These are phyloP conservation scores for Diloba caeruleocephala DNA, from an alignment of 2,888 invertebrate genomes.

Conservation along the genomic window DNA sequence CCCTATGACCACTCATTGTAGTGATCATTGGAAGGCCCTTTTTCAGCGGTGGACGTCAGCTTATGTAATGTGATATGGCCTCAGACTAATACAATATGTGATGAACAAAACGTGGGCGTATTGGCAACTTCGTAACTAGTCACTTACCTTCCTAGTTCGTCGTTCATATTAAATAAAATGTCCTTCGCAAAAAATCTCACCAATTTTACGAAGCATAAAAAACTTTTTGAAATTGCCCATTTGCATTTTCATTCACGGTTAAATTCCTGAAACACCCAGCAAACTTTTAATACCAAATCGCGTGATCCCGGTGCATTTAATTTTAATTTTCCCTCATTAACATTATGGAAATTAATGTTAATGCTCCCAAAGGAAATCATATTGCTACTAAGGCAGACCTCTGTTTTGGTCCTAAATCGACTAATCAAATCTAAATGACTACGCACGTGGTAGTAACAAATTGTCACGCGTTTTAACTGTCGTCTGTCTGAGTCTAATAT, in stretches of 20 bases:
- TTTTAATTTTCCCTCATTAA: slow-evolving; percentile 32
- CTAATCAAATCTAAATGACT: too few species aligned
- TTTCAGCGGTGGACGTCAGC: too few species aligned
- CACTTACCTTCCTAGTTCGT: too few species aligned
- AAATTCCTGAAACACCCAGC: slow-evolving; percentile 11
- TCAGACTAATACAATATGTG: too few species aligned
- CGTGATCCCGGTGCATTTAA: slow-evolving; percentile 42
- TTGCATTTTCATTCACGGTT: slow-evolving; percentile 18
- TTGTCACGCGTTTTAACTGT: background rate
- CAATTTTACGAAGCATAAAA: slow-evolving; percentile 13
- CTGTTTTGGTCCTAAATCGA: slow-evolving; percentile 2
- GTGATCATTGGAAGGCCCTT: too few species aligned
- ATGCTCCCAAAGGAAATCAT: slow-evolving; percentile 11
- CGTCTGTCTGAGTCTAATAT: slow-evolving; percentile 16
- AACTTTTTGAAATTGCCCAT: slow-evolving; percentile 23
- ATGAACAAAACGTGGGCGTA: too few species aligned
- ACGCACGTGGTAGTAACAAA: background rate
- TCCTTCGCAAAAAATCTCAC: slow-evolving; percentile 6
- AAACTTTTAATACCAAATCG: slow-evolving; percentile 32
- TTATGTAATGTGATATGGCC: too few species aligned
- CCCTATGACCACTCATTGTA: too few species aligned
- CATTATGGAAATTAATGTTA: slow-evolving; percentile 16
- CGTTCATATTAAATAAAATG: slow-evolving; percentile 7
- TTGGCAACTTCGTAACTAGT: too few species aligned
- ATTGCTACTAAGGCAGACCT: slow-evolving; percentile 5